Evolutionary conservation across 2,888 invertebrate genomes (phyloP).

Genomic region (Cheilosia scutellata): DNA sequence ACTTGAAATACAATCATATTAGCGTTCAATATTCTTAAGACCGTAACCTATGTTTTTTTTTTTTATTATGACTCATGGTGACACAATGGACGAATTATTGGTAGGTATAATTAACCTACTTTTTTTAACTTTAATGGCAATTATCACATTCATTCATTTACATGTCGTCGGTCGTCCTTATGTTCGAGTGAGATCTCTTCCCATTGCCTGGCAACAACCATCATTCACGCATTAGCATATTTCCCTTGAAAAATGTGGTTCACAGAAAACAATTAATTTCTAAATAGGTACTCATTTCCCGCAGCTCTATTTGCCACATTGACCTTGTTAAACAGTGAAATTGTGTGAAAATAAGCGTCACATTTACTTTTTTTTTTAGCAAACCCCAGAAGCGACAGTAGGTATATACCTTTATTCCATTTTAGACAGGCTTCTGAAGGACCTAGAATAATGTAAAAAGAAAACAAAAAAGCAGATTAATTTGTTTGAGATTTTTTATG

Average conservation of each 20-base stretch:
- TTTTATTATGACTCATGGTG: too few species aligned
- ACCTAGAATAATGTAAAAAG: slow-evolving; percentile 4
- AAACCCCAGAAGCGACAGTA: neutral
- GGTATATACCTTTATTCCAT: neutral
- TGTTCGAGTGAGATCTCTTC: too few species aligned
- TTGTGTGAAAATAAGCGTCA: slow-evolving; percentile 47
- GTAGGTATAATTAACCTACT: too few species aligned
- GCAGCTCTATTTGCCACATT: neutral
- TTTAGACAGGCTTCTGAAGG: neutral
- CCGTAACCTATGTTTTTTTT: too few species aligned
- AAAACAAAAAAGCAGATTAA: neutral
- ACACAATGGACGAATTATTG: too few species aligned
- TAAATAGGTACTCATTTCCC: neutral
- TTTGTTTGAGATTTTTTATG: neutral
- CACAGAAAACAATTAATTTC: slow-evolving; percentile 18
- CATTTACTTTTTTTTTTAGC: neutral
- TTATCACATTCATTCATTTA: too few species aligned
- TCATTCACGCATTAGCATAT: neutral
- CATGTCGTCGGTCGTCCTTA: too few species aligned
- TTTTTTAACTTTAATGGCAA: too few species aligned
- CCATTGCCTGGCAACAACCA: too few species aligned
- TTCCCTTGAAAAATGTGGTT: slow-evolving; percentile 3
- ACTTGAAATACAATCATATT: too few species aligned
- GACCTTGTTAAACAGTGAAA: slow-evolving; percentile 25
- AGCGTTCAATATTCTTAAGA: too few species aligned